Evolutionary conservation across 2,888 invertebrate species (phyloP), one percentile per base, ranked within the genome.

Genomic region (Diplolepis rosae): DNA sequence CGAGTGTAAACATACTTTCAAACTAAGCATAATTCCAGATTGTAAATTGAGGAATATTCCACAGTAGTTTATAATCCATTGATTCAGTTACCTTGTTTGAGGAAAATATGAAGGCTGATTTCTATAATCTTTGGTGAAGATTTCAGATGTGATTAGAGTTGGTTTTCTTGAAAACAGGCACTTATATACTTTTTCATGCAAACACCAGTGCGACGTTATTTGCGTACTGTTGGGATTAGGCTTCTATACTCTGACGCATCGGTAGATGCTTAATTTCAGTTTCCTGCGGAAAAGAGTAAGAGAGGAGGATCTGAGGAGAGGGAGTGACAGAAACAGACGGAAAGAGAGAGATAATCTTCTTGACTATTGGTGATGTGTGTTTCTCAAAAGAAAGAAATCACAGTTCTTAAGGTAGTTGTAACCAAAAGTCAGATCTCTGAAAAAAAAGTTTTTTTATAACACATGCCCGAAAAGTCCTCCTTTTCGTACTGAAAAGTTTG

Each of bases 191-290:
- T 66, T 11, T 0, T 15, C 27, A 66, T 45, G 39, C 48, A 66
- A 66, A 66, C 30, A 66, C 45, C 39, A 15, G 30, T 30, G 39
- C 45, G 66, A 30, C 42, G 45, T 66, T 66, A 66, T 66, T 66
- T 66, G 66, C 32, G 18, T 45, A 66, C 66, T 66, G 66, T 28
- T 66, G 66, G 66, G 66, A 66, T 66, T 66, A 66, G 32, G 48
- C 66, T 61, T 61, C 61, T n/a, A 39, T 61, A 39, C 35, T 39
- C 61, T 61, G 61, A 61, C 61, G 61, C 61, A 61, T 61, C 61
- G 61, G 61, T 61, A 61, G 24, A 61, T 61, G 61, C 39, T 61
- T 61, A 61, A 61, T 61, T 61, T 61, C 61, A 39, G 61, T 61
- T 61, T 61, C 61, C 61, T 61, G 61, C 61, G 61, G 61, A 61